phyloP scores from a whole-genome alignment of 2,888 invertebrate species.

The Drosophila tripunctata region DNA sequence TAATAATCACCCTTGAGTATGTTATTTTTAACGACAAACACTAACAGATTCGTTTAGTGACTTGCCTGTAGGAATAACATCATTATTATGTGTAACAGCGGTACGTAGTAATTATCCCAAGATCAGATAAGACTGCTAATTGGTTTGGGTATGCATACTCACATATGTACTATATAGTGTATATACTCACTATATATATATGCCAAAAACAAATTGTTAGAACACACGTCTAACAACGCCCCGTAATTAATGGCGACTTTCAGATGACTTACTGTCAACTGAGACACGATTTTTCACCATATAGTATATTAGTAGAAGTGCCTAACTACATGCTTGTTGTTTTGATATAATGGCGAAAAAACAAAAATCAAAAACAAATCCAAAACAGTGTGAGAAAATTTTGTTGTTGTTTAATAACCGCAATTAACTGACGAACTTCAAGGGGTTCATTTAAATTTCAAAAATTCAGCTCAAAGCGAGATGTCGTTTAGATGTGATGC shows the following conservation, averaged over 20 bases:
- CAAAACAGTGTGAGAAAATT: constrained; percentile 65
- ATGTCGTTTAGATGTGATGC: constrained; percentile 50
- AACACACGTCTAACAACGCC: constrained; percentile 39
- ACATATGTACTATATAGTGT: not conserved
- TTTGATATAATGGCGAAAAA: constrained; percentile 18
- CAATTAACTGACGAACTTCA: constrained; percentile 61
- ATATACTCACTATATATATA: constrained; percentile 6
- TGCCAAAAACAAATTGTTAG: constrained; percentile 20
- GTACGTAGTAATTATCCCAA: constrained; percentile 35
- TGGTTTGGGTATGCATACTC: constrained; percentile 31
- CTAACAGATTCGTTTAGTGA: not conserved
- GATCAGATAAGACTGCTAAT: constrained; percentile 39
- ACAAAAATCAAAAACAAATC: not conserved
- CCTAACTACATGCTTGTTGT: constrained; percentile 22
- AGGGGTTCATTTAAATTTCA: constrained; percentile 41
- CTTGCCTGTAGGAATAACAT: not conserved
- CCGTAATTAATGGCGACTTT: constrained; percentile 62
- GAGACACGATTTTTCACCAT: constrained; percentile 54
- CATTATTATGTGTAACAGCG: constrained; percentile 49
- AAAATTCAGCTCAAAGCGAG: constrained; percentile 37
- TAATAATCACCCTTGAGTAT: no score
- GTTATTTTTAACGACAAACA: not conserved
- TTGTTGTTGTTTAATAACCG: constrained; percentile 61
- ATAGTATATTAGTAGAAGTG: constrained; percentile 3
- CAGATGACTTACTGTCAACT: constrained; percentile 66